These are phyloP conservation scores for Syrrhaptes paradoxus DNA, from an alignment of 2,113 vertebrate genomes.

Conservation along the genomic window DNA sequence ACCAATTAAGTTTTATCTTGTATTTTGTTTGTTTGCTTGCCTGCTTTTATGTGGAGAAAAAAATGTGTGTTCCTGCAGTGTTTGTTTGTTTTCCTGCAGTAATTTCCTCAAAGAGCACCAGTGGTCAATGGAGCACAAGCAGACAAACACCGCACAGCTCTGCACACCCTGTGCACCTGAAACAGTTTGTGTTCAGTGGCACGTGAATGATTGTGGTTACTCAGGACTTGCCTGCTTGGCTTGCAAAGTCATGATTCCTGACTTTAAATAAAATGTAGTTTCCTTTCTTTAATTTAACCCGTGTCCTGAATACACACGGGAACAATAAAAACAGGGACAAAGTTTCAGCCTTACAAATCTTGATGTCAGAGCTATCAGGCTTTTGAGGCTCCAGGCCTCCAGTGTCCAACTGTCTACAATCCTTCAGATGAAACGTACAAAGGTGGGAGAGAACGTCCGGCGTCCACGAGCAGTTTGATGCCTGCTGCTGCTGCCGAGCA, in stretches of 20 bases:
- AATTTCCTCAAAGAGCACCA: not conserved
- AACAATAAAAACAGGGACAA: not conserved
- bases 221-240: not conserved
- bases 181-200: not conserved
- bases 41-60: not conserved
- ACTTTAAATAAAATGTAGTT: not conserved
- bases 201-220: not conserved
- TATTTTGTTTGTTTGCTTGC: not conserved
- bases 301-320: not conserved
- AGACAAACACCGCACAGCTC: not conserved
- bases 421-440: not conserved
- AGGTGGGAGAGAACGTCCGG: not conserved
- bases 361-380: not conserved
- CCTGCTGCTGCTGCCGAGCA: not conserved
- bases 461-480: accelerated
- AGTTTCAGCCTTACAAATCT: not conserved
- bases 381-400: not conserved
- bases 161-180: not conserved
- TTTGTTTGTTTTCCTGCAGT: not conserved
- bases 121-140: not conserved
- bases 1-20: not conserved
- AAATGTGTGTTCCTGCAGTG: not conserved
- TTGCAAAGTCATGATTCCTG: not conserved
- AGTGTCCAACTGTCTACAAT: not conserved
- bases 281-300: not conserved